Evolutionary conservation across 2,113 vertebrate genomes (phyloP).

Genomic region (Syngnathus floridae): DNA sequence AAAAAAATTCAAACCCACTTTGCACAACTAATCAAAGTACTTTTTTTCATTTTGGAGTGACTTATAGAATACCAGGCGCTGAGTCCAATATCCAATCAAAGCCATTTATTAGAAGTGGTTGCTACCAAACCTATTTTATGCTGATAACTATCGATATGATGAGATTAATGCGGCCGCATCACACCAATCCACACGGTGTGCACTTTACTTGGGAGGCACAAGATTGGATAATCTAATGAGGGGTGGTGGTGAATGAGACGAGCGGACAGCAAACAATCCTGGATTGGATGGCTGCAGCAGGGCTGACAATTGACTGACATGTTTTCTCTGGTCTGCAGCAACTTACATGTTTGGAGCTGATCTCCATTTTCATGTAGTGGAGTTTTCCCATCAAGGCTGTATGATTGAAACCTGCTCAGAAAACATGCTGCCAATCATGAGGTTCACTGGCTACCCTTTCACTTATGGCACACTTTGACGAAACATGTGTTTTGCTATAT

Average conservation of each 20-base stretch:
- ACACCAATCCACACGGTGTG: conserved; percentile 40
- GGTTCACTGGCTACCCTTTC: conserved; percentile 8
- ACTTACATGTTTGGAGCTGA: conserved; percentile 30
- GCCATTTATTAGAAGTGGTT: conserved; percentile 47
- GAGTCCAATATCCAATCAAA: conserved; percentile 32
- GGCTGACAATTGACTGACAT: conserved; percentile 45
- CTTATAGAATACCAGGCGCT: conserved; percentile 29
- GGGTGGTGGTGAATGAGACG: conserved; percentile 25
- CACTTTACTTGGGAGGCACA: conserved; percentile 46
- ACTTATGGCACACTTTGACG: conserved; percentile 4
- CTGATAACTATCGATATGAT: conserved; percentile 47
- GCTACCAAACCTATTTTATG: conserved; percentile 57
- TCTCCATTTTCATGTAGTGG: conserved; percentile 36
- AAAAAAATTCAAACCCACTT: not conserved
- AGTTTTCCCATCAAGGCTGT: conserved; percentile 37
- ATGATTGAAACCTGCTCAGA: conserved; percentile 15
- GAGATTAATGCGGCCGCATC: conserved; percentile 47
- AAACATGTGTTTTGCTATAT: conserved; percentile 2
- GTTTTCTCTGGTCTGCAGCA: conserved; percentile 50
- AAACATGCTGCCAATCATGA: conserved; percentile 19
- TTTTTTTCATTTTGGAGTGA: not conserved
- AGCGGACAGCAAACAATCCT: conserved; percentile 38
- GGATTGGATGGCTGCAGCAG: conserved; percentile 49
- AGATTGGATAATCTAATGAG: conserved; percentile 54
- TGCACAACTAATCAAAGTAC: not conserved